These are phyloP conservation scores for Porites lobata DNA, from an alignment of 92 coral and sea anemone species.

Conservation along the genomic window DNA sequence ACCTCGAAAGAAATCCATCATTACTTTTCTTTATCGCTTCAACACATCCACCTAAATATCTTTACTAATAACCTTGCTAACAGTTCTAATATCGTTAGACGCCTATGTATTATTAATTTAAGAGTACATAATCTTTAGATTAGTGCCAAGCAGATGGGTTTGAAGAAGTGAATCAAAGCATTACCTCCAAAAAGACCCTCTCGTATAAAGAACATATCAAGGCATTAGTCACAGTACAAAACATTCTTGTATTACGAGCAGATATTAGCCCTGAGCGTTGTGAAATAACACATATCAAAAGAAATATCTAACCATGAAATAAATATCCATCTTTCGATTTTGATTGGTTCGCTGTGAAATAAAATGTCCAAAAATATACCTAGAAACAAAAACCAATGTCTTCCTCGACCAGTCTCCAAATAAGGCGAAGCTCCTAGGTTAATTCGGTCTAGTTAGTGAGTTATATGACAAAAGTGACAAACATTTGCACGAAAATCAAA, in stretches of 20 bases:
- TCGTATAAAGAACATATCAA: slow-evolving; percentile 52
- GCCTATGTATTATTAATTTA: slow-evolving; percentile 31
- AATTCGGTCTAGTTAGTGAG: slow-evolving; percentile 4
- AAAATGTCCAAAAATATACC: slow-evolving; percentile 53
- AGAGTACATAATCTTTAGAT: neutral
- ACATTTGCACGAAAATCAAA: neutral
- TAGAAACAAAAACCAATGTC: slow-evolving; percentile 91
- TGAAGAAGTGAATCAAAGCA: neutral
- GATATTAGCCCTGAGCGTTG: neutral
- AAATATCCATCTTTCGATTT: neutral
- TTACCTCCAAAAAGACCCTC: slow-evolving; percentile 49
- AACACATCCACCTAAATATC: neutral
- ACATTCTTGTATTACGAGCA: slow-evolving; percentile 3
- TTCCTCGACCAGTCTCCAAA: slow-evolving; percentile 84
- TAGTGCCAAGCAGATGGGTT: neutral
- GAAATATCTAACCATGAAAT: neutral
- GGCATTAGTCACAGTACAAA: slow-evolving; percentile 19
- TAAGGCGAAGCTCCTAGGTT: slow-evolving; percentile 74
- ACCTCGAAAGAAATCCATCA: neutral
- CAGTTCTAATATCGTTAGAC: neutral
- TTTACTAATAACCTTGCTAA: slow-evolving; percentile 9
- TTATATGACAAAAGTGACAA: neutral
- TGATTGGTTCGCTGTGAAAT: slow-evolving; percentile 28
- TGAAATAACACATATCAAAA: neutral
- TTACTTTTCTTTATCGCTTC: slow-evolving; percentile 1